Base-by-base conservation (phyloP, 2,797 vertebrate genomes). In the Myripristis jacobus region DNA sequence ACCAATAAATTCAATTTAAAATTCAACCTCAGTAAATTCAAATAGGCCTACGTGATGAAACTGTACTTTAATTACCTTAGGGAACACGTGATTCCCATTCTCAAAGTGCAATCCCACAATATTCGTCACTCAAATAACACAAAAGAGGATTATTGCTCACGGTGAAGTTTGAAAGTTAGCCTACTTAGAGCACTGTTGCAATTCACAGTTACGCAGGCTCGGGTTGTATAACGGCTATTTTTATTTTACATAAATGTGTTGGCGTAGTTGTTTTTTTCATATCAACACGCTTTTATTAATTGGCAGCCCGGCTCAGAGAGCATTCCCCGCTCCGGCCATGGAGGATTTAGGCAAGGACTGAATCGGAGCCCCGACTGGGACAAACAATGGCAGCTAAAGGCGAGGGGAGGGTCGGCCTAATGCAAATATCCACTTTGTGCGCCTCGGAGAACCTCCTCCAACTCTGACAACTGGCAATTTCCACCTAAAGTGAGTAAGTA, bases 341-440 rank as follows among this genome's bases (percentile, higher is more conserved):
- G 86, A 91, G 91, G 93, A 92, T 93, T 94, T 93, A 88, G 88
- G 81, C 87, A 85, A 89, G 90, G 92, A 87, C 91, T 87, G 91
- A 93, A 90, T 91, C 90, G 81, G 91, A 91, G 91, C 92, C 85
- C 94, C 89, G 79, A 82, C 92, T 77, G 93, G 29, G 93, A 89
- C 91, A 84, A 92, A 95, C 94, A 94, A 95, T 93, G 74, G 88
- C 88, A 75, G 86, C 85, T 77, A 73, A 94, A 93, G 84, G 92
- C 81, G 90, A 94, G 93, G 93, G 94, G 94, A 93, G 94, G 93
- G 91, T 85, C 86, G 81, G 59, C 56, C 88, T 83, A 91, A 94
- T 94, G 93, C 94, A 92, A 94, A 94, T 94, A 85, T 87, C 86
- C 87, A 91, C 91, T 93, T 85, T 92, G 89, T 89, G 84, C 85